phyloP scores from a whole-genome alignment of 2,113 vertebrate species.

The Nyctereutes procyonoides region DNA sequence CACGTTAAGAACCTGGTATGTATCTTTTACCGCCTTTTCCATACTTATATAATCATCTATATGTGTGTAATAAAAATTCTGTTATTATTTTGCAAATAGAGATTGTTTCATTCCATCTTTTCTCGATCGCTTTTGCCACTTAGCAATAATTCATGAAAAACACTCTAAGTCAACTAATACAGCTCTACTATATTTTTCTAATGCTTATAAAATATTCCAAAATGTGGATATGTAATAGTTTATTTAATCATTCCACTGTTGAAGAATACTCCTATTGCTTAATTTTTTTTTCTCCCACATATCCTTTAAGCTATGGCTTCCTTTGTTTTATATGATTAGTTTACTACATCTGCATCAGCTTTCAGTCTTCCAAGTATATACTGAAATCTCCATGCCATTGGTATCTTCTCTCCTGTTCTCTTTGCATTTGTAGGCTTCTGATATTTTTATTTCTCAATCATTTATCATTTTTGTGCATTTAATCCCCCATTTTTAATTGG shows the following conservation, averaged over 20 bases:
- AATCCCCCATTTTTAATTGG: not conserved
- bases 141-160: not conserved
- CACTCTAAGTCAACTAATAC: not conserved
- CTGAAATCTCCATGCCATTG: not conserved
- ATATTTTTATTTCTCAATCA: not conserved
- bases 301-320: not conserved
- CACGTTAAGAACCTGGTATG: not conserved
- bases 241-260: not conserved
- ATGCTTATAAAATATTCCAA: not conserved
- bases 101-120: not conserved
- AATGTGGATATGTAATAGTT: not conserved
- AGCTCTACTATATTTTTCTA: not conserved
- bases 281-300: not conserved
- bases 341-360: not conserved
- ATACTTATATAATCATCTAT: not conserved
- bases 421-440: not conserved
- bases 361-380: not conserved
- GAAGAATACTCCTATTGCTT: not conserved
- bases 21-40: not conserved
- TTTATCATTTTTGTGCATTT: not conserved
- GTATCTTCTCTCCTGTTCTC: not conserved
- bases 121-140: not conserved
- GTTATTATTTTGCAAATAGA: not conserved
- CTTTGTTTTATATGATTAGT: not conserved
- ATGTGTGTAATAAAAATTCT: not conserved